A percentile compares a stretch with the other conserved stretches of the same genome.
Evolutionary conservation across 2,888 invertebrate species (phyloP).

Genomic region (Chymomyza procnemis): DNA sequence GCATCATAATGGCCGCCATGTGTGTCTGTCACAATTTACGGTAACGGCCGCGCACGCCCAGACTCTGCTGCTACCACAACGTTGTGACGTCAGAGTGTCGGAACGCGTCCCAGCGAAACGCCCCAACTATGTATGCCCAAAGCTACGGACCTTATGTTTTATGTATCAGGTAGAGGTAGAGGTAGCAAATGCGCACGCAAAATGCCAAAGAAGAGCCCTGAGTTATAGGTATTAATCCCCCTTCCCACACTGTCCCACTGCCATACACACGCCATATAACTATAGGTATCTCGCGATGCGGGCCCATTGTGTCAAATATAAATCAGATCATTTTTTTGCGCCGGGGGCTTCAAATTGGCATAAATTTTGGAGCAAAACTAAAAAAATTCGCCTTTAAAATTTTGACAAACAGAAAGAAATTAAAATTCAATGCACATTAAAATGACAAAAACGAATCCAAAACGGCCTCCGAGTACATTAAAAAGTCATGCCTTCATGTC

Average conservation of each 20-base stretch:
- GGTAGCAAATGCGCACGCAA: conserved; percentile 6
- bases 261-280: conserved; percentile 11
- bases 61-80: conserved; percentile 3
- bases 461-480: conserved; percentile 47
- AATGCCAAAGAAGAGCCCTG: conserved; percentile 22
- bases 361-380: conserved; percentile 50
- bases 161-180: conserved; percentile 60
- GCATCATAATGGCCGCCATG: conserved; percentile 66
- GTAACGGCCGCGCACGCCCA: conserved; percentile 18
- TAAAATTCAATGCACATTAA: conserved; percentile 69
- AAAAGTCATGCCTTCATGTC: conserved; percentile 48
- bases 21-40: conserved; percentile 48
- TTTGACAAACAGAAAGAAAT: conserved; percentile 65
- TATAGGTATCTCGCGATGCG: conserved; percentile 34
- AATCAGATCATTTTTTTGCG: conserved; percentile 70
- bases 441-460: conserved; percentile 63
- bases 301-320: conserved; percentile 73
- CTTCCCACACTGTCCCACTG: background rate
- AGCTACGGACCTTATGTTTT: conserved; percentile 61
- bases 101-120: conserved; percentile 1
- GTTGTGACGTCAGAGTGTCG: conserved; percentile 5
- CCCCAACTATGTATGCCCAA: conserved; percentile 4
- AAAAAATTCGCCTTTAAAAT: conserved; percentile 45
- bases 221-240: background rate
- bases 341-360: conserved; percentile 51